Evolutionary conservation across 1,140 invertebrate genomes (phyloP).

Genomic region (Melitaea cinxia): DNA sequence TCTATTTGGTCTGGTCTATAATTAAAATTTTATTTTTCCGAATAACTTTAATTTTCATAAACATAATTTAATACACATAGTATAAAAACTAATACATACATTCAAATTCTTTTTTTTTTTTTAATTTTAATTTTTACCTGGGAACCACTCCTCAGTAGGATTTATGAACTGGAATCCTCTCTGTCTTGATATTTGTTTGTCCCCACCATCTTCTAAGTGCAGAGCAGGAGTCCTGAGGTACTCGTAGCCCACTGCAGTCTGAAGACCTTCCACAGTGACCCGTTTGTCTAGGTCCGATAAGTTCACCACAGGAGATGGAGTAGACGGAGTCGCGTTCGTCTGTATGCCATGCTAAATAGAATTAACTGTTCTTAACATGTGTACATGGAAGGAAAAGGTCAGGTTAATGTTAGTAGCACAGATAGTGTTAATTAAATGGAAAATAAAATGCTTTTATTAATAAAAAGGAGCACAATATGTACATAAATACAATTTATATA

Average conservation of each 20-base stretch:
- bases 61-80: too few species aligned
- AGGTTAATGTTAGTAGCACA: conserved; percentile 43
- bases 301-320: conserved; percentile 90
- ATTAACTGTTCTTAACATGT: conserved; percentile 68
- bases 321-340: conserved; percentile 92
- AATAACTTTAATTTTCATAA: background rate
- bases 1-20: background rate
- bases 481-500: background rate
- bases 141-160: conserved; percentile 93
- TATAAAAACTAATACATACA: too few species aligned
- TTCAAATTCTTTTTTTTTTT: too few species aligned
- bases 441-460: too few species aligned
- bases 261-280: conserved; percentile 86
- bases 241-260: conserved; percentile 90
- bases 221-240: conserved; percentile 88
- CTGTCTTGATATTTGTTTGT: conserved; percentile 85
- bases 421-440: conserved; percentile 33
- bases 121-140: too few species aligned
- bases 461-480: too few species aligned
- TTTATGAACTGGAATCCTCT: conserved; percentile 92
- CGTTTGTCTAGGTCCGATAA: conserved; percentile 87
- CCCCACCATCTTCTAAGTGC: conserved; percentile 86
- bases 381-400: conserved; percentile 45
- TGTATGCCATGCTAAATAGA: conserved; percentile 81
- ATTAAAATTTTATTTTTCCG: background rate